These are phyloP conservation scores for Digitonthophagus gazella DNA, from an alignment of 2,888 invertebrate genomes.

Conservation along the genomic window DNA sequence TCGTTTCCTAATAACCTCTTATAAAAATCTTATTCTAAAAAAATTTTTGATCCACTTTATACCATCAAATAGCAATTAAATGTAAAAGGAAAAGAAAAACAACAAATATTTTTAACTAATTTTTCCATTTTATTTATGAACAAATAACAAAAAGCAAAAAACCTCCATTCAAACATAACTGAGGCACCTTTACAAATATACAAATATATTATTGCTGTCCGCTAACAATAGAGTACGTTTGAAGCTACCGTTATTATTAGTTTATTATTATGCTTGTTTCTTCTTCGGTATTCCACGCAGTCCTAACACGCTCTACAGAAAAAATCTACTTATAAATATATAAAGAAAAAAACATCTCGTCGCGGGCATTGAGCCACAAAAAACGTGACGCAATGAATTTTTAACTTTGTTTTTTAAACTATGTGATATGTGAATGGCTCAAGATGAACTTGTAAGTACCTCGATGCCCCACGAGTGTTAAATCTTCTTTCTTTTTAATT, in stretches of 20 bases:
- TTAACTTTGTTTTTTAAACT: background rate
- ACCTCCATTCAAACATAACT: conserved; percentile 32
- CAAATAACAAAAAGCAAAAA: conserved; percentile 33
- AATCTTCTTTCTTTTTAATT: background rate
- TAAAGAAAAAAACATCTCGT: background rate
- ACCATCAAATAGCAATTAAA: too few relatives aligned
- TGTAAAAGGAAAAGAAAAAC: too few relatives aligned
- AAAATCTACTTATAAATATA: background rate
- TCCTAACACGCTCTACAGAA: conserved; percentile 13
- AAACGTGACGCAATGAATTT: background rate
- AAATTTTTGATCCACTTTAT: too few relatives aligned
- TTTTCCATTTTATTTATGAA: conserved; percentile 27
- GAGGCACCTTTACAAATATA: conserved; percentile 38
- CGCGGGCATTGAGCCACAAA: background rate
- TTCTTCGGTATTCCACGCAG: conserved; percentile 1
- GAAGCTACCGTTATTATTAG: conserved; percentile 19
- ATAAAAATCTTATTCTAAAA: too few relatives aligned
- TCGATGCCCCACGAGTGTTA: background rate
- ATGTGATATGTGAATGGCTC: conserved; percentile 31
- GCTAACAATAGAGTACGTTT: conserved; percentile 27
- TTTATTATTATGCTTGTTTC: background rate
- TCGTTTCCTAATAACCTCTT: too few relatives aligned
- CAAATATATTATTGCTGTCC: conserved; percentile 37
- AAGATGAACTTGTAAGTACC: background rate
- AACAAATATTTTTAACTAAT: background rate